Conservation (phyloP, 2,888 invertebrate genomes). For the Laspeyria flexula region DNA sequence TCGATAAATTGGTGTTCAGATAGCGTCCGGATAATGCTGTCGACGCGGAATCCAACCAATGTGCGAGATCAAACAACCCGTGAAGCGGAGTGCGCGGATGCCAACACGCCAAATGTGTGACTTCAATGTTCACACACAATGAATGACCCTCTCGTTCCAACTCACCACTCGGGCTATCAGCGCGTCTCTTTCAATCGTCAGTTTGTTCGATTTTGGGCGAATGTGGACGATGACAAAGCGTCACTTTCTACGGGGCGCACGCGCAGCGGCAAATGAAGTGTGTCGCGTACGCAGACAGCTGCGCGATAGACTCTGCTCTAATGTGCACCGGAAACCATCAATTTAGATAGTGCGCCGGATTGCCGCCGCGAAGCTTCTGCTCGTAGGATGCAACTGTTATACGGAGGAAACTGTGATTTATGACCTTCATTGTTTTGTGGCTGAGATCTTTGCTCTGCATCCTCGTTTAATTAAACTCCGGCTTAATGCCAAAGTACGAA, state of each 20-base stretch:
- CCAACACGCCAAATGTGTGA: slow-evolving; percentile 59
- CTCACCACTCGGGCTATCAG: slow-evolving; percentile 27
- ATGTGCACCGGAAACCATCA: slow-evolving; percentile 84
- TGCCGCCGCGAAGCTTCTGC: slow-evolving; percentile 77
- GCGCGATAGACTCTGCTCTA: slow-evolving; percentile 76
- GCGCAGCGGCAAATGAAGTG: slow-evolving; percentile 83
- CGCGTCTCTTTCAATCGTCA: slow-evolving; percentile 55
- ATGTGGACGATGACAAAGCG: slow-evolving; percentile 72
- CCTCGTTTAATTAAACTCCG: slow-evolving; percentile 57
- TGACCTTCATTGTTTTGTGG: slow-evolving; percentile 82
- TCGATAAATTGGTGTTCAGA: slow-evolving; percentile 35
- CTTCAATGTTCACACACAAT: slow-evolving; percentile 46
- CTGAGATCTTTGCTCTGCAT: slow-evolving; percentile 64
- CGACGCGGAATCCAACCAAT: slow-evolving; percentile 51
- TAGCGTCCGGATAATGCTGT: slow-evolving; percentile 44
- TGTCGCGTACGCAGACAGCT: slow-evolving; percentile 81
- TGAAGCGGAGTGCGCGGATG: slow-evolving; percentile 52
- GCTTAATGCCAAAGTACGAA: slow-evolving; percentile 50
- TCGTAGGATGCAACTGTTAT: slow-evolving; percentile 80
- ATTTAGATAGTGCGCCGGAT: slow-evolving; percentile 83
- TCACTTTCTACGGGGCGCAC: slow-evolving; percentile 81
- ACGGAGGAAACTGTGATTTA: slow-evolving; percentile 83
- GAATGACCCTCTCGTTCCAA: slow-evolving; percentile 48
- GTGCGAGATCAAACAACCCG: slow-evolving; percentile 60
- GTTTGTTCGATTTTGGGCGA: slow-evolving; percentile 74